Evolutionary conservation across 37 sponge, comb jelly and placozoan genomes (phyloP).

Genomic region (Aphrocallistes beatrix): DNA sequence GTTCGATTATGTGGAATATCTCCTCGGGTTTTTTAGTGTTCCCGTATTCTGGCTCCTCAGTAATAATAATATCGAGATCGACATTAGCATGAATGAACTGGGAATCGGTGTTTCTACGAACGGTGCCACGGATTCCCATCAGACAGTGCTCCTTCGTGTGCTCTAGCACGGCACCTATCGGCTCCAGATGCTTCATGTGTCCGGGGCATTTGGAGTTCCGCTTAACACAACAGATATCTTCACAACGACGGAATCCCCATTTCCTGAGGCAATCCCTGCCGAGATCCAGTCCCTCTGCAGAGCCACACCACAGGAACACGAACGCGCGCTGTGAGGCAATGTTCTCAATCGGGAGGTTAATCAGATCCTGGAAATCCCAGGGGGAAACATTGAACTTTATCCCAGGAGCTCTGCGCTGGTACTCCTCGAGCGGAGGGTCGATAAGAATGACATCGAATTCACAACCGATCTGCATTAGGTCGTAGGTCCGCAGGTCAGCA

Average conservation of each 20-base stretch:
- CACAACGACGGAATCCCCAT: slow-evolving; percentile 89
- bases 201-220: slow-evolving; percentile 59
- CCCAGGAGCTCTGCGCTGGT: slow-evolving; percentile 67
- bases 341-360: slow-evolving; percentile 67
- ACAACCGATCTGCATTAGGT: slow-evolving; percentile 35
- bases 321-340: slow-evolving; percentile 61
- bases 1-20: slow-evolving; percentile 86
- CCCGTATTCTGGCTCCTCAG: slow-evolving; percentile 71
- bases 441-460: slow-evolving; percentile 85
- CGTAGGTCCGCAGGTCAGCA: slow-evolving; percentile 45
- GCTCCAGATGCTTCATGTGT: slow-evolving; percentile 46
- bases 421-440: slow-evolving; percentile 91
- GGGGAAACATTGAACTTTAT: slow-evolving; percentile 42
- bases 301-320: slow-evolving; percentile 90
- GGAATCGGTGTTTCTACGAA: slow-evolving; percentile 78
- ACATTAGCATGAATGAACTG: slow-evolving; percentile 97
- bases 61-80: slow-evolving; percentile 83
- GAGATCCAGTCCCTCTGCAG: slow-evolving; percentile 70
- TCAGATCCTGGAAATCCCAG: slow-evolving; percentile 85
- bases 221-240: slow-evolving; percentile 91
- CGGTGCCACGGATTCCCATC: slow-evolving; percentile 91
- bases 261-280: slow-evolving; percentile 83
- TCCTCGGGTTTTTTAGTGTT: slow-evolving; percentile 79
- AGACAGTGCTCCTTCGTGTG: slow-evolving; percentile 88
- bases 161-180: slow-evolving; percentile 46